These are phyloP conservation scores for Phymastichus coffea DNA, from an alignment of 1,140 invertebrate species.

Conservation along the genomic window DNA sequence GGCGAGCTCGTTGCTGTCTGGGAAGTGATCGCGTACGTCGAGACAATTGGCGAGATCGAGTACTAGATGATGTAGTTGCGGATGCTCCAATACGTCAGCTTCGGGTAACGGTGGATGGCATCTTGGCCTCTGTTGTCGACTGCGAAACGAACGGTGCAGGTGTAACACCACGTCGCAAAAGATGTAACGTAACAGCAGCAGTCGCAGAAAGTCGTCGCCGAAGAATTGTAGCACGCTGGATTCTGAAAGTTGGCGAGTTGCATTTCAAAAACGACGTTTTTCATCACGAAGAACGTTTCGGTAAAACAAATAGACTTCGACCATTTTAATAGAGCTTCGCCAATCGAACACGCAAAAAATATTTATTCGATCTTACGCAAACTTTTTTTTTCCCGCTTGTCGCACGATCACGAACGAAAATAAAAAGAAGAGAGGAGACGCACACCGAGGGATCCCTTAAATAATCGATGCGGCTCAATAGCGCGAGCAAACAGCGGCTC, in stretches of 20 bases:
- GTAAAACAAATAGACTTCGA: no score
- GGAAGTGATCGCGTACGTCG: constrained; percentile 77
- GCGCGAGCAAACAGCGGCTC: no score
- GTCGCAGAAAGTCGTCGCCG: constrained; percentile 89
- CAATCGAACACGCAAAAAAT: no score
- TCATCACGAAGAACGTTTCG: constrained; percentile 8
- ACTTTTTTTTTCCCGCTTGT: no score
- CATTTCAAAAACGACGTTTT: not conserved
- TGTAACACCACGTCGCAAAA: constrained; percentile 90
- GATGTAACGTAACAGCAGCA: constrained; percentile 84
- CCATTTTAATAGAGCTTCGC: no score
- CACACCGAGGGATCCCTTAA: no score
- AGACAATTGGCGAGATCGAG: constrained; percentile 80
- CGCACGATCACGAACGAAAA: no score
- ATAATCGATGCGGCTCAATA: no score
- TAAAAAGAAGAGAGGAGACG: no score
- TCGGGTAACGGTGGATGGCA: constrained; percentile 85
- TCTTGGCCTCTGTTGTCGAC: constrained; percentile 79
- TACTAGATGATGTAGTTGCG: constrained; percentile 76
- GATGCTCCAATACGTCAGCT: constrained; percentile 85
- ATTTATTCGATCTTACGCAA: no score
- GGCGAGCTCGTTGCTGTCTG: constrained; percentile 70
- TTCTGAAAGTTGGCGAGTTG: constrained; percentile 57
- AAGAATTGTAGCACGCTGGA: constrained; percentile 84
- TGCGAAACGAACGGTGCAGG: constrained; percentile 79